These are phyloP conservation scores for Pseudopodoces humilis DNA, from an alignment of 2,113 vertebrate genomes.

Conservation along the genomic window DNA sequence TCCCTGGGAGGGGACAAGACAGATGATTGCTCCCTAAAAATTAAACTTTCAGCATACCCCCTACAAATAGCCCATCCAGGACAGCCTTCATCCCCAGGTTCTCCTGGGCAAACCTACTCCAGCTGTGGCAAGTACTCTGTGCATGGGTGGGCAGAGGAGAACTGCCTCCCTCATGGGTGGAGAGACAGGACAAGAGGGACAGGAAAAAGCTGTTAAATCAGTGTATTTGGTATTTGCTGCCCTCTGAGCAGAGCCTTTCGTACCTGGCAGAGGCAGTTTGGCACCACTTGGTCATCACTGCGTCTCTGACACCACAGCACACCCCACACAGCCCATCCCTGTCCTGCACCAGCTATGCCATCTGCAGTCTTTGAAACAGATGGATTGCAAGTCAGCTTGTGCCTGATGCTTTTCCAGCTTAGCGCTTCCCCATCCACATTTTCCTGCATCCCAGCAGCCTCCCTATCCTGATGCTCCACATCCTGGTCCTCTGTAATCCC, in stretches of 20 bases:
- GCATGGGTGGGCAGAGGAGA: not conserved
- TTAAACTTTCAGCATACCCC: not conserved
- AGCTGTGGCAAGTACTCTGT: too few relatives aligned
- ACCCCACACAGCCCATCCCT: not conserved
- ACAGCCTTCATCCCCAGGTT: not conserved
- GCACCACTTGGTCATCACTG: rapidly evolving
- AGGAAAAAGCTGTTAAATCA: not conserved
- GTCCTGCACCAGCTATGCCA: not conserved
- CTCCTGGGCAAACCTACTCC: not conserved
- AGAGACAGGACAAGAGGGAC: not conserved
- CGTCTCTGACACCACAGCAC: not conserved
- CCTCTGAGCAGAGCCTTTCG: not conserved
- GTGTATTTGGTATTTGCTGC: not conserved
- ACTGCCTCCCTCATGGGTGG: too few relatives aligned
- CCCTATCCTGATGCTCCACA: too few relatives aligned
- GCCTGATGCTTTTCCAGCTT: not conserved
- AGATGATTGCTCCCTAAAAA: not conserved
- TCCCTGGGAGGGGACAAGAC: not conserved
- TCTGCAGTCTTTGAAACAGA: rapidly evolving
- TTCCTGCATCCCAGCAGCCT: not conserved
- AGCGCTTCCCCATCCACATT: not conserved
- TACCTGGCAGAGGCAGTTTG: rapidly evolving
- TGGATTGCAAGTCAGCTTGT: not conserved
- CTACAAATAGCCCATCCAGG: not conserved
- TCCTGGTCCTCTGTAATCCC: not conserved